Evolutionary conservation across 2,113 vertebrate genomes (phyloP), one percentile per base, ranked within the genome.

Genomic region (Heliornis fulica): DNA sequence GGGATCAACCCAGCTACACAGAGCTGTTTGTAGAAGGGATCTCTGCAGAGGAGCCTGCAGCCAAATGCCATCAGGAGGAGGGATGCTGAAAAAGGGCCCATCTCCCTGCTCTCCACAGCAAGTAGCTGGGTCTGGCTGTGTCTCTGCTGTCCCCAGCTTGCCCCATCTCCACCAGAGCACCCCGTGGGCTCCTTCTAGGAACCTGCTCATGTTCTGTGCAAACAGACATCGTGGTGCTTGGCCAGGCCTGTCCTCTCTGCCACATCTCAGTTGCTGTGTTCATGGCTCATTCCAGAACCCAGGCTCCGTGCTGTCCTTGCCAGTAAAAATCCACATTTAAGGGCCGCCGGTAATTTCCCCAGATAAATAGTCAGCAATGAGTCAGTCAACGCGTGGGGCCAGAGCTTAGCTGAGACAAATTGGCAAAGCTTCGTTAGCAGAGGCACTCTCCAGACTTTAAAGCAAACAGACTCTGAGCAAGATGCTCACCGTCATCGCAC

Each of bases 141-240:
- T 9, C 16, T 36, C 65, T 78, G 48, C 50, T 40, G 14, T 57
- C 76, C 29, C 23, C 40, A 66, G 5, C 56, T 40, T 4, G 6
- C 1, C 28, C 59, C 1, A 1, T 60, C 45, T 40, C 41, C 13
- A 0, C 0, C 5, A 5, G 4, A 32, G 71, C 26, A 38, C 21
- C 21, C 45, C 23, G 5, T 3, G 4, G 41, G 31, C 34, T 88
- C 15, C 34, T 25, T 60, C 14, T 2, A 48, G 70, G 22, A 66
- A 43, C 41, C 19, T 9, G 1, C 19, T 43, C 29, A 46, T 57
- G 70, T n/a, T n/a, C 75, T 46, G 16, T 2, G 5, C n/a, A 10
- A 23, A 40, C 2, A 0, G 68, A 32, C 41, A 64, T 14, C 0
- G 0, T 3, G 29, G 14, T 65, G 64, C 41, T 45, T 18, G 60